A percentile compares a stretch with the other conserved stretches of the same genome.
These are phyloP conservation scores for Dreissena polymorpha DNA, from an alignment of 1,140 invertebrate genomes.

Conservation along the genomic window DNA sequence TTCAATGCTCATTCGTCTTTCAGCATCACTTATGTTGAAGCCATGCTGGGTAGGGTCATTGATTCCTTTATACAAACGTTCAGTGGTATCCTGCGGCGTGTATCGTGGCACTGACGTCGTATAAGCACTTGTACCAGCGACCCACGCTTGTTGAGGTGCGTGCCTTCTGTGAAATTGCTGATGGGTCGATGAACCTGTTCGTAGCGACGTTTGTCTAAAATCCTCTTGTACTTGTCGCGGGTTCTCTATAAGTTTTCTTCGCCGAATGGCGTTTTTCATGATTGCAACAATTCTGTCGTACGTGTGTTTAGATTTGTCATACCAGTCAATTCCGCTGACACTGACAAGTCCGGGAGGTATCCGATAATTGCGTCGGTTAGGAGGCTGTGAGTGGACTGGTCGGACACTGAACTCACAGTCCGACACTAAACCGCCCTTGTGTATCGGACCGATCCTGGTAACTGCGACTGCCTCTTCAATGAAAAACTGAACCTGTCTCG, in stretches of 20 bases:
- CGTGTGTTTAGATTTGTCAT: not conserved
- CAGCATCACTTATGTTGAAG: too few species aligned
- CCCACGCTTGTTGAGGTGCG: too few species aligned
- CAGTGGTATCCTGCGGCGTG: too few species aligned
- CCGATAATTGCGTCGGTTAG: not conserved
- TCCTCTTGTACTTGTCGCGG: too few species aligned
- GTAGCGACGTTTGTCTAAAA: too few species aligned
- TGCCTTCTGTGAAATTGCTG: too few species aligned
- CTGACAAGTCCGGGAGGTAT: not conserved
- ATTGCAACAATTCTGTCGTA: not conserved
- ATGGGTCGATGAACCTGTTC: too few species aligned
- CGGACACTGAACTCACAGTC: not conserved
- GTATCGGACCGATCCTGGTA: not conserved
- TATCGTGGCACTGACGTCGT: too few species aligned
- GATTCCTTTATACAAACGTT: too few species aligned
- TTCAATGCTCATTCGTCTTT: too few species aligned
- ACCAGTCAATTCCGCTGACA: not conserved
- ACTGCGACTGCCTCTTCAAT: not conserved
- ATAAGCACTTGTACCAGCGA: too few species aligned
- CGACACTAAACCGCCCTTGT: not conserved
- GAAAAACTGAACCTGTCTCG: not conserved
- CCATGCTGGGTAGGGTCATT: too few species aligned
- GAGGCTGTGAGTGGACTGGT: not conserved
- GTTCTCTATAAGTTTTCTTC: not conserved
- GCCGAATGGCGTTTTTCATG: not conserved